Percentiles rank a stretch among this genome's conserved stretches.
Evolutionary conservation across 2,797 vertebrate species (phyloP).

Genomic region (Decapterus maruadsi): DNA sequence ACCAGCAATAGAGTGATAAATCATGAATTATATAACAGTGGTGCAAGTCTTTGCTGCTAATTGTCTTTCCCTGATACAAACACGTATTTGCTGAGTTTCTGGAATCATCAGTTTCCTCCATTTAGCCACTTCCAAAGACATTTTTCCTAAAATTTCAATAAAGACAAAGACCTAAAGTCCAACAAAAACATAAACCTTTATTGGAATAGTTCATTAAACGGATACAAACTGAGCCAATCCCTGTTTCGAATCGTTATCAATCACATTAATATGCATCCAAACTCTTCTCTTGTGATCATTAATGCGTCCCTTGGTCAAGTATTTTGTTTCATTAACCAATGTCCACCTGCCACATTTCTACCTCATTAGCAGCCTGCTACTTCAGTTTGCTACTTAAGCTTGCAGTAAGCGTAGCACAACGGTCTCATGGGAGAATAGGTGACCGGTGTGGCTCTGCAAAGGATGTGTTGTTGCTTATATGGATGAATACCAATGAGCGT

Average conservation of each 20-base stretch:
- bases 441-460: slow-evolving; percentile 40
- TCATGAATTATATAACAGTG: neutral
- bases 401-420: slow-evolving; percentile 49
- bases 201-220: neutral
- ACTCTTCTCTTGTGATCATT: slow-evolving; percentile 25
- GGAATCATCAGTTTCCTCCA: neutral
- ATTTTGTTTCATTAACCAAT: slow-evolving; percentile 57
- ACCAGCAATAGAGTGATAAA: neutral
- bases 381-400: slow-evolving; percentile 61
- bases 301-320: slow-evolving; percentile 27
- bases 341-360: slow-evolving; percentile 58
- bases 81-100: neutral
- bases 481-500: slow-evolving; percentile 58
- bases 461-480: slow-evolving; percentile 48
- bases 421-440: slow-evolving; percentile 60
- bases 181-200: neutral
- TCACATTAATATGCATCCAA: slow-evolving; percentile 39
- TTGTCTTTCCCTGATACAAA: neutral
- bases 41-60: neutral
- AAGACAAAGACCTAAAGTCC: neutral
- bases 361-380: slow-evolving; percentile 68
- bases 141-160: neutral
- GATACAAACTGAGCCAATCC: neutral
- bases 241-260: slow-evolving; percentile 6
- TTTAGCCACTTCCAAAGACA: neutral